These are phyloP conservation scores for Paedocypris sp. DNA, from an alignment of 2,113 vertebrate genomes.

Conservation along the genomic window DNA sequence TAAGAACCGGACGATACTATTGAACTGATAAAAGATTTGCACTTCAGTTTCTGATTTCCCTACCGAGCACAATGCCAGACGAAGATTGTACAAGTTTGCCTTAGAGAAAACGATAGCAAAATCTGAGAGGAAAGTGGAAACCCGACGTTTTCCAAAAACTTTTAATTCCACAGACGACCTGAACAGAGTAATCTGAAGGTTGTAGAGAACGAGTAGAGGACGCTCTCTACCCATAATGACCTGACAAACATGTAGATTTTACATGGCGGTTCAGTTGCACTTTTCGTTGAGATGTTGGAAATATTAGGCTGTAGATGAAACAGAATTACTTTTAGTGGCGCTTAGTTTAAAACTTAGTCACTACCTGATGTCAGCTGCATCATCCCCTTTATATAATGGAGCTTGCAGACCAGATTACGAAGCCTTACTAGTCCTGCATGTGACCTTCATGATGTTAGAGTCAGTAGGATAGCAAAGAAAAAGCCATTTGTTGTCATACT, in stretches of 20 bases:
- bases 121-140: slow-evolving; percentile 49
- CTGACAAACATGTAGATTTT: slow-evolving; percentile 9
- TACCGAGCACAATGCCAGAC: slow-evolving; percentile 58
- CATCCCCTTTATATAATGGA: slow-evolving; percentile 35
- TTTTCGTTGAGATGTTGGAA: slow-evolving; percentile 26
- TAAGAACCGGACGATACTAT: slow-evolving; percentile 40
- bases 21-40: slow-evolving; percentile 57
- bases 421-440: slow-evolving; percentile 58
- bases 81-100: slow-evolving; percentile 60
- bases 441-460: slow-evolving; percentile 40
- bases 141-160: neutral
- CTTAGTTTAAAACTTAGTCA: slow-evolving; percentile 3
- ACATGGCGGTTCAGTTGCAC: neutral
- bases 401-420: slow-evolving; percentile 51
- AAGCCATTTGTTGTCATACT: slow-evolving; percentile 48
- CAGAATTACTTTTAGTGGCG: slow-evolving; percentile 40
- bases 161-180: neutral
- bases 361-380: slow-evolving; percentile 17
- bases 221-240: neutral
- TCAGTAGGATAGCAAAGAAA: slow-evolving; percentile 35
- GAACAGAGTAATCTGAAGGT: neutral
- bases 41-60: slow-evolving; percentile 57
- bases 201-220: neutral
- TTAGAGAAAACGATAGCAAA: slow-evolving; percentile 62
- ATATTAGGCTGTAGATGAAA: slow-evolving; percentile 45